Evolutionary conservation across 2,888 invertebrate species (phyloP).

Genomic region (Sphaerophoria rueppellii): DNA sequence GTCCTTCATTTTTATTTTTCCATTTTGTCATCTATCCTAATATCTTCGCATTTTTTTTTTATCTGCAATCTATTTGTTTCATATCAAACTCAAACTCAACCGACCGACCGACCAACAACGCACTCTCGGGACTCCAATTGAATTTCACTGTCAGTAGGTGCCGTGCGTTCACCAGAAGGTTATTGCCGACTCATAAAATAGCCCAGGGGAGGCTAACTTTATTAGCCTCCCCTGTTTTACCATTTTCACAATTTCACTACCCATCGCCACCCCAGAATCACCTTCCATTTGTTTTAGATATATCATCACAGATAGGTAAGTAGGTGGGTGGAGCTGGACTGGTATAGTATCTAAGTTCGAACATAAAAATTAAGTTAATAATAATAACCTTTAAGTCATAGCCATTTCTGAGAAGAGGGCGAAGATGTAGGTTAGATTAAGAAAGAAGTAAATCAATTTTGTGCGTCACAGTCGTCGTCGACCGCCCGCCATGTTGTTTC

Average conservation of each 20-base stretch:
- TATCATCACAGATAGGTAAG: background rate
- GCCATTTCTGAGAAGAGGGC: conserved; percentile 6
- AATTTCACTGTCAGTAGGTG: conserved; percentile 59
- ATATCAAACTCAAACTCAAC: conserved; percentile 32
- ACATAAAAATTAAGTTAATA: conserved; percentile 68
- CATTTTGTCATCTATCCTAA: conserved; percentile 24
- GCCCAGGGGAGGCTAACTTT: conserved; percentile 64
- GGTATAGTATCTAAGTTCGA: conserved; percentile 25
- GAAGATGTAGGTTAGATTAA: conserved; percentile 2
- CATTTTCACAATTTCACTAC: background rate
- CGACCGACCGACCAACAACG: conserved; percentile 24
- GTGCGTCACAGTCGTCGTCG: conserved; percentile 18
- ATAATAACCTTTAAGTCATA: conserved; percentile 70
- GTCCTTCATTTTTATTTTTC: conserved; percentile 60
- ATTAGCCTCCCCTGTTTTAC: conserved; percentile 43
- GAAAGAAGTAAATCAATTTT: conserved; percentile 66
- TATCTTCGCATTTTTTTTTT: conserved; percentile 7
- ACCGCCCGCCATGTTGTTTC: conserved; percentile 73
- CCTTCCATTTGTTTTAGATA: conserved; percentile 51
- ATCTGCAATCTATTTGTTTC: conserved; percentile 34
- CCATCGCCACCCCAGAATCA: conserved; percentile 48
- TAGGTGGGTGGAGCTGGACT: too few species aligned
- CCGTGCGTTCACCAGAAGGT: conserved; percentile 59
- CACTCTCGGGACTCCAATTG: conserved; percentile 62
- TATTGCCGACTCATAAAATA: conserved; percentile 68